Evolutionary conservation across 2,888 invertebrate genomes (phyloP).

Genomic region (Drosophila buzzatii): DNA sequence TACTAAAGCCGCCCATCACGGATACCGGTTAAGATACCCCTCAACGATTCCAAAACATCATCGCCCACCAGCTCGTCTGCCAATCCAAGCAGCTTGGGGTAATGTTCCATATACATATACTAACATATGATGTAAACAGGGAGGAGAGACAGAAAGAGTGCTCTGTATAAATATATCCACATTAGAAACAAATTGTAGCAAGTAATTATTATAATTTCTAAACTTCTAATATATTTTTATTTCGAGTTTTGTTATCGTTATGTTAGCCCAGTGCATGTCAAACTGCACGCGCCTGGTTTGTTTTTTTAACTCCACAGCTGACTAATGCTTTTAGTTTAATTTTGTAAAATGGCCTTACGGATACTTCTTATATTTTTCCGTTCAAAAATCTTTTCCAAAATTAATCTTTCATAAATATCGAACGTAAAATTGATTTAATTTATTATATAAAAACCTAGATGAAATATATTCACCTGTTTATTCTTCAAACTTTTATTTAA

Average conservation of each 20-base stretch:
- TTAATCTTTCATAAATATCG: neutral
- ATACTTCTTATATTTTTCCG: neutral
- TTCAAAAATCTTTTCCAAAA: neutral
- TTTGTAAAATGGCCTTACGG: conserved; percentile 1
- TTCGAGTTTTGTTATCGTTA: conserved; percentile 15
- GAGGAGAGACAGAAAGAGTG: conserved; percentile 1
- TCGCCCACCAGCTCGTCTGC: conserved; percentile 84
- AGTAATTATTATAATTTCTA: conserved; percentile 60
- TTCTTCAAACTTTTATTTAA: too few species aligned
- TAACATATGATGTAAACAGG: neutral
- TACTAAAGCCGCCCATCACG: conserved; percentile 83
- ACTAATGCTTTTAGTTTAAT: conserved; percentile 28
- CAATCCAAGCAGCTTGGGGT: conserved; percentile 84
- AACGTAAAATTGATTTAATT: too few species aligned
- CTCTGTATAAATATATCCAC: conserved; percentile 22
- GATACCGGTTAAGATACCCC: conserved; percentile 85
- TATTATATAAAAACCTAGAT: too few species aligned
- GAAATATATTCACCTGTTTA: too few species aligned
- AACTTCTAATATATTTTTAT: conserved; percentile 30
- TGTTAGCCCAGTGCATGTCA: conserved; percentile 34
- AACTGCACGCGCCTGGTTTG: conserved; percentile 20
- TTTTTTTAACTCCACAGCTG: conserved; percentile 7
- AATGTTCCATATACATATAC: conserved; percentile 57
- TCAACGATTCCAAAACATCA: conserved; percentile 83
- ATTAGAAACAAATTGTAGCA: conserved; percentile 47